Evolutionary conservation across 2,797 vertebrate genomes (phyloP), one percentile per base, ranked within the genome.

Genomic region (Apogon hyalosoma): DNA sequence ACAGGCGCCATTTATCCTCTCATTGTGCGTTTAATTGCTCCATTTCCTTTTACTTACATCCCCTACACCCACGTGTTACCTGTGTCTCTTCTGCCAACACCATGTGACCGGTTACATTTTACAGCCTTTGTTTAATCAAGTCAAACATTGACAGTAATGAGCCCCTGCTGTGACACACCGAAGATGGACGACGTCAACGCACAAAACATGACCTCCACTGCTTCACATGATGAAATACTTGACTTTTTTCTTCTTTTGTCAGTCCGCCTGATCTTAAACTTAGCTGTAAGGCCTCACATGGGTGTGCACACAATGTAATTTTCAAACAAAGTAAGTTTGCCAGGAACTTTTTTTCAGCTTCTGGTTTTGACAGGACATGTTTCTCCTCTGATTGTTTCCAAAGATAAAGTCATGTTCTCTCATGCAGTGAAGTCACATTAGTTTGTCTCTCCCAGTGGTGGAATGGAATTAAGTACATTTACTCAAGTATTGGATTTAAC

Each of bases 111-210:
- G 7, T 13, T 58, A 4, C 24, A 18, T 69, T 57, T 51, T 62
- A 10, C 14, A 58, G 13, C 33, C 33, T 38, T 47, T 55, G 48
- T 82, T 70, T 57, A 12, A 70, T 66, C 36, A 4, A 50, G 49
- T 67, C 40, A 68, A 70, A 57, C 55, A 59, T 55, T 24, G n/a
- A n/a, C 33, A 56, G 7, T 42, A 41, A 63, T 60, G 36, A 69
- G 41, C 45, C 40, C 15, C 11, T 39, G 14, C 49, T 70, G 48
- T 6, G 2, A 24, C 49, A n/a, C 11, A 42, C 0, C 12, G 10
- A 54, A 49, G 38, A 62, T 19, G 11, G 19, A 15, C 28, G 40
- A 62, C 36, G 41, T 76, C 31, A 53, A 15, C 42, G 15, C 40
- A 58, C 39, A 71, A 56, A 53, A 38, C 14, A 1, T 42, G 9